Percentiles rank a stretch among this genome's conserved stretches.
Conservation (phyloP, 2,113 vertebrate species). For the Corythaixoides concolor region DNA sequence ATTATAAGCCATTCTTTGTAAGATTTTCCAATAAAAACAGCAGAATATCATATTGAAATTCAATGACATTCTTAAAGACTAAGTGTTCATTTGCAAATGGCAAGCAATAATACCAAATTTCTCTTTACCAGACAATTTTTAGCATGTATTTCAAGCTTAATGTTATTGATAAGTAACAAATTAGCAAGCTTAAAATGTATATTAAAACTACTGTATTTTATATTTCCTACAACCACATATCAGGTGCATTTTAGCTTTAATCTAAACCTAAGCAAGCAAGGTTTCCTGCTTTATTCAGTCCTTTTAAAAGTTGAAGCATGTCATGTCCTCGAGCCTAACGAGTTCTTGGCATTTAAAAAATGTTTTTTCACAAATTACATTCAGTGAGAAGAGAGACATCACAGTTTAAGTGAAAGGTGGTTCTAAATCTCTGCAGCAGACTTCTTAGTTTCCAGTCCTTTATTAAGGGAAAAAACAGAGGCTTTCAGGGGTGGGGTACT, state of each 20-base stretch:
- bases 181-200: not conserved
- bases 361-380: not conserved
- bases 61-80: slow-evolving; percentile 26
- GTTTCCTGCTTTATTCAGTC: not conserved
- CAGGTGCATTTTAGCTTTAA: not conserved
- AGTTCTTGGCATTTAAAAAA: not conserved
- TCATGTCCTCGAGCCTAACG: not conserved
- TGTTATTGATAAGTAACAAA: slow-evolving; percentile 14
- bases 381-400: not conserved
- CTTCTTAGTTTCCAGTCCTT: not conserved
- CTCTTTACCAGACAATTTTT: not conserved
- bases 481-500: not conserved
- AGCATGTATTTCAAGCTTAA: not conserved
- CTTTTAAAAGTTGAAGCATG: not conserved
- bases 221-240: not conserved
- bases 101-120: slow-evolving; percentile 10
- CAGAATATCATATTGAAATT: slow-evolving; percentile 61
- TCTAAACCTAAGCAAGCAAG: not conserved
- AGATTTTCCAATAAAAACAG: slow-evolving; percentile 57
- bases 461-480: not conserved
- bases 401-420: not conserved
- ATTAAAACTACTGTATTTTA: not conserved
- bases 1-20: slow-evolving; percentile 53
- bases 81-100: not conserved
- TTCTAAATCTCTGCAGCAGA: not conserved